Base-by-base conservation (phyloP, 2,888 invertebrate species). In the Drosophila barbarae region DNA sequence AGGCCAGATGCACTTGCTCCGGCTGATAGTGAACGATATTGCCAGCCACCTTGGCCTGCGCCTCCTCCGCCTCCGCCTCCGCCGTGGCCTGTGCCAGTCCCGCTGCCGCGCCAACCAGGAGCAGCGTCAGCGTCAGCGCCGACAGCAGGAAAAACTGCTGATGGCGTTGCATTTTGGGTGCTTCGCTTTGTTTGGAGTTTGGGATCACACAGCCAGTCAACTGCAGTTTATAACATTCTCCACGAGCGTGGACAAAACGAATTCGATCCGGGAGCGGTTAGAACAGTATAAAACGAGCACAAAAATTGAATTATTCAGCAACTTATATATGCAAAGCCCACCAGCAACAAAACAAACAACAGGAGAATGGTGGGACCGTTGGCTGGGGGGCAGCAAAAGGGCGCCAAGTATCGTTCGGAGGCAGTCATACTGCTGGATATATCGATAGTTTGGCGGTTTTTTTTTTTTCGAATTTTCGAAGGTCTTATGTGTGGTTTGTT, bases 1-100 rank as follows among this genome's bases (percentile, higher is more conserved):
- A 93, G 30, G 93, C 87, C 58, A 94, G 85, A 88, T 94, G 94
- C 21, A 94, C 90, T 87, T 93, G 93, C 84, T 94, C 93, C 2
- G 94, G 94, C 82, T 93, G 93, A 87, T 90, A 92, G 75, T 90
- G 87, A 21, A 87, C 86, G 15, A 89, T 82, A 28, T 39, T 21
- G 18, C 26, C 42, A 3, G 38, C 10, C 13, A 38, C 12, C 21
- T 12, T 12, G n/a, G 18, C 18, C 5, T 21, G 21, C 13, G 41
- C 32, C 26, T 39, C 26, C 2, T 41, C 9, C 4, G 32, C 34
- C 2, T 41, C 9, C 4, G 32, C 34, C n/a, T 18, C 26, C 23
- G 36, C 26, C 23, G 36, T n/a, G 21, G 36, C 49, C 50, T 47
- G 34, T 6, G 49, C 13, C 12, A 34, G 64, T 36, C 41, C 13